A percentile compares a stretch with the other conserved stretches of the same genome.
These are phyloP conservation scores for Sceliomorpha sp. DNA, from an alignment of 2,888 invertebrate species.

Conservation along the genomic window DNA sequence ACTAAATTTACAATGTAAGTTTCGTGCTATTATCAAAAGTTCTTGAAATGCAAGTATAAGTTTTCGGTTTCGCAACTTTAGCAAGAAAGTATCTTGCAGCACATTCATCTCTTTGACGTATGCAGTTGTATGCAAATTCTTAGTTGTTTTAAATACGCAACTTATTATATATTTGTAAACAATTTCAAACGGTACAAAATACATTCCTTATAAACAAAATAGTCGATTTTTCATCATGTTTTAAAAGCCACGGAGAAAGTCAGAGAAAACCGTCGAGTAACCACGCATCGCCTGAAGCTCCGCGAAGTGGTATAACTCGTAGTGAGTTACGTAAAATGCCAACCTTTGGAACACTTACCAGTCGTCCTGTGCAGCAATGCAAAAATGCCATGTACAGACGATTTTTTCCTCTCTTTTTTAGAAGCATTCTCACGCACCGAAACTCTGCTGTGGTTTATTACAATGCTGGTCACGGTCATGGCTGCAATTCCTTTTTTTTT, in stretches of 20 bases:
- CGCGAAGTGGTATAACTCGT: constrained; percentile 4
- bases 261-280: constrained; percentile 5
- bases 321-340: constrained; percentile 9
- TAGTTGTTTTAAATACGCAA: too few species aligned
- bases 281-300: constrained; percentile 9
- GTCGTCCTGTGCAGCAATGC: constrained; percentile 4
- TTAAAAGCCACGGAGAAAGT: constrained; percentile 1
- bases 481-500: constrained; percentile 15
- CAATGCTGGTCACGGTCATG: constrained; percentile 34
- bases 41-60: too few species aligned
- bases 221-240: too few species aligned
- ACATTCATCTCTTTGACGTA: too few species aligned
- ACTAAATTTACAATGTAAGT: too few species aligned
- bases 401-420: constrained; percentile 7
- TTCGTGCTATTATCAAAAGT: too few species aligned
- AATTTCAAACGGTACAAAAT: too few species aligned
- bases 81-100: too few species aligned
- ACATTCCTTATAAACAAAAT: too few species aligned
- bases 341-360: constrained; percentile 16
- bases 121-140: too few species aligned
- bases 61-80: too few species aligned
- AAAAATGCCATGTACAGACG: constrained; percentile 1
- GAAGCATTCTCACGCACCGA: constrained; percentile 8
- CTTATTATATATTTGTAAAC: too few species aligned
- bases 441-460: constrained; percentile 23